phyloP scores from a whole-genome alignment of 2,888 invertebrate species.

The Corbicula japonica region DNA sequence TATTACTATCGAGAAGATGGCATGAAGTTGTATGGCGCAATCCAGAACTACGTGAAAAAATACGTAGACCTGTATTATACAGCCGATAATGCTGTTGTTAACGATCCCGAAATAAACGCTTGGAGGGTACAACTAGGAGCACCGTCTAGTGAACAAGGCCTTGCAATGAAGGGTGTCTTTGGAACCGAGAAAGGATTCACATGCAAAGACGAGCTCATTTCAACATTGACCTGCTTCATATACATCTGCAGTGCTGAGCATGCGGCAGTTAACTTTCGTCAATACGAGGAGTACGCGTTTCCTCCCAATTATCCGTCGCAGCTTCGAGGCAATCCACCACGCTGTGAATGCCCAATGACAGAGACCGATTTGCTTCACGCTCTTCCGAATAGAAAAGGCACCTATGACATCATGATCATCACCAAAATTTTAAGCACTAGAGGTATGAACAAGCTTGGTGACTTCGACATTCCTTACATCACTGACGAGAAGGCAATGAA shows the following conservation, averaged over 20 bases:
- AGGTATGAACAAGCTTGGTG: neutral
- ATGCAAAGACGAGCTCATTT: neutral
- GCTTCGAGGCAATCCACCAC: neutral
- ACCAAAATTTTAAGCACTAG: neutral
- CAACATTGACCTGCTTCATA: constrained; percentile 1
- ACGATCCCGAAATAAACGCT: neutral
- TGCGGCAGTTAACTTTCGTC: constrained; percentile 3
- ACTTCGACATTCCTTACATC: neutral
- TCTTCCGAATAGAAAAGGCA: neutral
- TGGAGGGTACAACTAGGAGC: neutral
- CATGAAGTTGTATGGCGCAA: neutral
- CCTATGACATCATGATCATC: neutral
- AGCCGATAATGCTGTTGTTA: neutral
- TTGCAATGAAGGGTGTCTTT: neutral
- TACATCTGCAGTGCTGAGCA: constrained; percentile 1
- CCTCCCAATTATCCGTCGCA: neutral
- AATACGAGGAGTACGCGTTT: constrained; percentile 10
- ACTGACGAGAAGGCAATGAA: neutral
- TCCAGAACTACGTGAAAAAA: neutral
- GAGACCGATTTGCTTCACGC: neutral
- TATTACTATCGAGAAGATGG: neutral
- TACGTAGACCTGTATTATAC: constrained; percentile 4
- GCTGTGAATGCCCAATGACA: neutral
- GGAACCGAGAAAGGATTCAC: constrained; percentile 1
- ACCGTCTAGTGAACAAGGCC: neutral